Evolutionary conservation across 2,888 invertebrate species (phyloP).

Genomic region (Coelinius sp.): DNA sequence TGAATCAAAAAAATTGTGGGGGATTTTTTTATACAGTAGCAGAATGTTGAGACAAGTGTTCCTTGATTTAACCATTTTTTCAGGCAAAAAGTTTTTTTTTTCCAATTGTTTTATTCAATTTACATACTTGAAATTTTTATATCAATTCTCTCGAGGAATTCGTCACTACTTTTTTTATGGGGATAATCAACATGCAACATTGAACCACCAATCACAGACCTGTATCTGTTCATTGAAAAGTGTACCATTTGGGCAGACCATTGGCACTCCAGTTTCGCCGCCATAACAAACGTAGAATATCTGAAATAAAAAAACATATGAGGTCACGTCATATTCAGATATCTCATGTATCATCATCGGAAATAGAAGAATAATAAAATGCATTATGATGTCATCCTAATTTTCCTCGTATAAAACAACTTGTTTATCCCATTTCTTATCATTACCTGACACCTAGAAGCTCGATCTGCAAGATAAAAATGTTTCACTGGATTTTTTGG

Average conservation of each 20-base stretch:
- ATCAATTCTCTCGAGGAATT: not conserved
- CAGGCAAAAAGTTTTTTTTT: too few relatives aligned
- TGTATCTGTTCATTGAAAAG: slow-evolving; percentile 63
- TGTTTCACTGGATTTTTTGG: slow-evolving; percentile 48
- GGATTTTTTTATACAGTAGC: not conserved
- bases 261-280: slow-evolving; percentile 60
- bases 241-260: slow-evolving; percentile 66
- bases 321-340: not conserved
- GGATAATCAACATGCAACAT: slow-evolving; percentile 59
- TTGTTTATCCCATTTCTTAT: too few relatives aligned
- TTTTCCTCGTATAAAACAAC: too few relatives aligned
- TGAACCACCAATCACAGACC: slow-evolving; percentile 68
- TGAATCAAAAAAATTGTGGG: slow-evolving; percentile 16
- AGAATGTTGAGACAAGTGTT: not conserved
- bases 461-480: slow-evolving; percentile 61
- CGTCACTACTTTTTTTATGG: too few relatives aligned
- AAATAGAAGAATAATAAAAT: not conserved
- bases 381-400: not conserved
- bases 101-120: not conserved
- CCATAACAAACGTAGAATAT: slow-evolving; percentile 66
- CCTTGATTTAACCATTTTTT: too few relatives aligned
- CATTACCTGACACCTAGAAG: slow-evolving; percentile 62
- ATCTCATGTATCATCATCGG: not conserved
- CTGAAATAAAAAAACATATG: slow-evolving; percentile 46
- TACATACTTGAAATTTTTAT: not conserved